Conservation (phyloP, 1,140 invertebrate genomes). For the Bombus huntii region DNA sequence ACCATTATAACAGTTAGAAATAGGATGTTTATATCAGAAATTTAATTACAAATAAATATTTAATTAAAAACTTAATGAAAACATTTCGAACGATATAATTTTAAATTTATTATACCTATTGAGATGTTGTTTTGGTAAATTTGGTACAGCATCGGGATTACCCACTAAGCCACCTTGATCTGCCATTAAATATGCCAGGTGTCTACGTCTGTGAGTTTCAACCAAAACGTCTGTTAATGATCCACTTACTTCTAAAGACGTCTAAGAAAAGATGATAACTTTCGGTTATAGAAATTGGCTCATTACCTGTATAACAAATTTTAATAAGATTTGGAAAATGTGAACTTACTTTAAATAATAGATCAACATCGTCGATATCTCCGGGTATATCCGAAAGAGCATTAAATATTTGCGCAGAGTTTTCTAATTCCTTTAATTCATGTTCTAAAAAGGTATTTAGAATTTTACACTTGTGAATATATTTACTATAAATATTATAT, state of each 20-base stretch:
- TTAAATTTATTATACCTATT: conserved; percentile 81
- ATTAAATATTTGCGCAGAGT: conserved; percentile 98
- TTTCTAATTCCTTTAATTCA: conserved; percentile 91
- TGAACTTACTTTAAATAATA: conserved; percentile 85
- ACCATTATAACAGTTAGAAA: conserved; percentile 9
- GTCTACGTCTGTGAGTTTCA: conserved; percentile 94
- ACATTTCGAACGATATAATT: background rate
- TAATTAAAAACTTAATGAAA: background rate
- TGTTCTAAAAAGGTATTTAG: conserved; percentile 84
- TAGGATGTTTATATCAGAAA: conserved; percentile 22
- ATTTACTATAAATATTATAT: conserved; percentile 19
- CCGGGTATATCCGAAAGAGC: conserved; percentile 97
- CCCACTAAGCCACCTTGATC: conserved; percentile 96
- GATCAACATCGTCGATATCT: conserved; percentile 95
- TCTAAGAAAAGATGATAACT: conserved; percentile 69
- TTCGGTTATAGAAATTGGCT: background rate
- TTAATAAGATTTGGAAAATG: conserved; percentile 75
- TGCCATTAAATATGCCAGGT: conserved; percentile 97
- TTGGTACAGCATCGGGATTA: conserved; percentile 93
- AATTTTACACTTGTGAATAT: conserved; percentile 4
- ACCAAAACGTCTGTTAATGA: conserved; percentile 93
- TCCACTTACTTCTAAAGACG: conserved; percentile 85
- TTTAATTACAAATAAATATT: conserved; percentile 12
- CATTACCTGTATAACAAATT: background rate
- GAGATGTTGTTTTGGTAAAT: conserved; percentile 95